Conservation (phyloP, 2,888 invertebrate species). For the Rotaria magnacalcarata region DNA sequence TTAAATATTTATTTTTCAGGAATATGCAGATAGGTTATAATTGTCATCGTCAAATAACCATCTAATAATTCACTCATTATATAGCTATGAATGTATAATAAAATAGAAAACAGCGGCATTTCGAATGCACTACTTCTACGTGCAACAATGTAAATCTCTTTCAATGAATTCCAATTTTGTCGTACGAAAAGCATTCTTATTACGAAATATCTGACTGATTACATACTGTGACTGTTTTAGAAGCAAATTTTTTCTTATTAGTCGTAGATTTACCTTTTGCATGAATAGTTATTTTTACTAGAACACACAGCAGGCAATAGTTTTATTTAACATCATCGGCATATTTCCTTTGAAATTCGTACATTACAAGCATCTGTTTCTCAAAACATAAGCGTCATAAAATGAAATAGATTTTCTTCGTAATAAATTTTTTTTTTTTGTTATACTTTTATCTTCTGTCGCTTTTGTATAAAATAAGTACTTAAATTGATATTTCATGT, state of each 20-base stretch:
- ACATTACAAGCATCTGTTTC: neutral
- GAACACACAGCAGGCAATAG: too few relatives aligned
- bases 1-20: too few relatives aligned
- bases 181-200: neutral
- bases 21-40: too few relatives aligned
- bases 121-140: neutral
- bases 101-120: too few relatives aligned
- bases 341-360: neutral
- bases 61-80: too few relatives aligned
- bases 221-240: neutral
- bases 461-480: neutral
- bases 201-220: neutral
- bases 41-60: too few relatives aligned
- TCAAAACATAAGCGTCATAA: neutral
- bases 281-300: too few relatives aligned
- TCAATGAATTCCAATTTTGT: neutral
- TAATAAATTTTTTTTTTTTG: neutral
- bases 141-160: neutral
- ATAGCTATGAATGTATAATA: too few relatives aligned
- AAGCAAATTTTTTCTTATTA: too few relatives aligned
- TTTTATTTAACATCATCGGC: too few relatives aligned
- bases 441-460: neutral
- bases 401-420: constrained; percentile 23
- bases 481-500: neutral
- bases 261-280: too few relatives aligned